Base-by-base conservation (phyloP, 2,888 invertebrate species). In the Melanargia galathea region DNA sequence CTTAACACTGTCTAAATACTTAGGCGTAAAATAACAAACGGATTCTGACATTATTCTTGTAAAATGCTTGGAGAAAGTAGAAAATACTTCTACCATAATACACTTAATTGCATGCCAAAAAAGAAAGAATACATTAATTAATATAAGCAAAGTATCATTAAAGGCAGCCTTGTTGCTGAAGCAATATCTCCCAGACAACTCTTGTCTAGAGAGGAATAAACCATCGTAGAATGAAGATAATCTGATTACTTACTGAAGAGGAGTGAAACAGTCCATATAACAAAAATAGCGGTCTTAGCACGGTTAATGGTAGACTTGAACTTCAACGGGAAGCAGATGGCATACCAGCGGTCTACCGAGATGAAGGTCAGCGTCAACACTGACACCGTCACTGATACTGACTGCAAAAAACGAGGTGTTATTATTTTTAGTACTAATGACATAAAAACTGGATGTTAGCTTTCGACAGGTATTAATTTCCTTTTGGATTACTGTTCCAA, bases 261-360 rank as follows among this genome's bases (percentile, higher is more conserved):
- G 13, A 96, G 79, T 0, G 96, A 94, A 20, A 95, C 77, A 35
- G 94, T 77, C 97, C 97, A 97, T 71, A 96, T 96, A 68, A 94
- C 80, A 45, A 94, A 84, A 69, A 96, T 96, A 61, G 94, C 94
- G 2, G 93, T 93, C 81, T 95, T 94, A 16, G 96, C 96, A 56
- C 95, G 92, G 35, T 93, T 87, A 1, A 95, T 94, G 2, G 96
- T 96, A 11, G 95, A 95, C 78, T 95, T 95, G 89, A 96, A 96
- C 76, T 94, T 94, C 70, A 97, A 91, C 1, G 96, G 97, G 76
- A 94, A 95, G 81, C 96, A 96, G 76, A 97, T 96, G 70, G 97
- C 97, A 84, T 96, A 96, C 96, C 96, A 97, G 67, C 97, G 93
- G 85, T 97, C 97, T 70, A 97, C 92, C 4, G 97, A 96, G 80